A percentile compares a stretch with the other conserved stretches of the same genome.
phyloP scores from a whole-genome alignment of 2,888 invertebrate genomes.

The Balanococcus diminutus region DNA sequence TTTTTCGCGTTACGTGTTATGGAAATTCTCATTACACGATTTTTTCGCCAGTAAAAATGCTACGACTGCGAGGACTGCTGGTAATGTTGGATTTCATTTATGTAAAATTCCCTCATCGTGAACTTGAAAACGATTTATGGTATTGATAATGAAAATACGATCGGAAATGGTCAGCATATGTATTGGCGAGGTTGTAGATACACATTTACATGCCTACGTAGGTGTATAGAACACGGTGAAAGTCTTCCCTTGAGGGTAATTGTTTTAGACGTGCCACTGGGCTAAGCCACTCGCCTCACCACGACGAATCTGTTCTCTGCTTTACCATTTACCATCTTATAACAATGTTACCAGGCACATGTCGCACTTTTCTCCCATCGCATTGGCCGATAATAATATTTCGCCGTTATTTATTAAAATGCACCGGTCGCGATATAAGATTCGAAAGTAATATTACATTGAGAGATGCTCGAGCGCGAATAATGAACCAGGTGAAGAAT shows the following conservation, averaged over 20 bases:
- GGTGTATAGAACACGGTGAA: background rate
- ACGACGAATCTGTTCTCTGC: background rate
- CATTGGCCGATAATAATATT: background rate
- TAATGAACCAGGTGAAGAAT: background rate
- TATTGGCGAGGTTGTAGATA: background rate
- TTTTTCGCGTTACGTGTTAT: background rate
- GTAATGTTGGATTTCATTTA: background rate
- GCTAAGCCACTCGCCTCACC: background rate
- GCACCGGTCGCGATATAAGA: background rate
- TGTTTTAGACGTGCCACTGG: conserved; percentile 19
- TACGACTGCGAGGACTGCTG: too few species aligned
- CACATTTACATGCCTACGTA: background rate
- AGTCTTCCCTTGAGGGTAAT: conserved; percentile 11
- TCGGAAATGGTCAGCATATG: background rate
- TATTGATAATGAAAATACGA: conserved; percentile 3
- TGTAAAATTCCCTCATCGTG: background rate
- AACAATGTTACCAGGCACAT: background rate
- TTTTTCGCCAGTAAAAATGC: background rate
- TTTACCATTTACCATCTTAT: background rate
- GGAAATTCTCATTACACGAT: background rate
- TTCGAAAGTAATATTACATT: conserved; percentile 27
- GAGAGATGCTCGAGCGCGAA: background rate
- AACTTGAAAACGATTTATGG: background rate
- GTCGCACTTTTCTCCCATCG: background rate
- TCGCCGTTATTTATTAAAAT: conserved; percentile 11